phyloP scores from a whole-genome alignment of 2,113 vertebrate species.

The Martes martes region DNA sequence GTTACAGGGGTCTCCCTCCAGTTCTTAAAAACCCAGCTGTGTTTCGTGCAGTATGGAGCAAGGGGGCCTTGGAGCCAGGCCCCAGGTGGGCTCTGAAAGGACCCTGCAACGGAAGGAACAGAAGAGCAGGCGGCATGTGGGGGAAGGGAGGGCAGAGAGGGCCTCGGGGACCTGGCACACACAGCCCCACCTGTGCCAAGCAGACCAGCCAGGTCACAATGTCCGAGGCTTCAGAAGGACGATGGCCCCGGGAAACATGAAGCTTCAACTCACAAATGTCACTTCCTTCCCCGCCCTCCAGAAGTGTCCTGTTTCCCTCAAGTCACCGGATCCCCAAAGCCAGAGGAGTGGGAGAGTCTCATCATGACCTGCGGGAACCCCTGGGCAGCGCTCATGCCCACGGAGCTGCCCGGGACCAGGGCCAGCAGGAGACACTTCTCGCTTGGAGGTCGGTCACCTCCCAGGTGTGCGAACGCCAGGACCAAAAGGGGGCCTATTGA shows the following conservation, averaged over 20 bases:
- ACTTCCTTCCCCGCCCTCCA: background rate
- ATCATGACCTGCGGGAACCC: background rate
- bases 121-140: background rate
- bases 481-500: background rate
- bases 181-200: background rate
- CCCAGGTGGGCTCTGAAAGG: background rate
- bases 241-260: accelerated
- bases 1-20: background rate
- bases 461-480: background rate
- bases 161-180: background rate
- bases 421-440: too few species aligned
- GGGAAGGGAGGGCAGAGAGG: background rate
- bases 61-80: background rate
- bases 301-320: background rate
- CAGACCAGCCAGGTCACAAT: background rate
- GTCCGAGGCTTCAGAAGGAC: background rate
- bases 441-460: too few species aligned
- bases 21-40: background rate
- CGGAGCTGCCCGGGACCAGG: background rate
- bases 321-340: background rate
- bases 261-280: too few species aligned
- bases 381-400: background rate
- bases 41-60: accelerated
- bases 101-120: background rate
- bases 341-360: background rate